Base-by-base conservation (phyloP, 2,888 invertebrate species). In the Habrosyne pyritoides region DNA sequence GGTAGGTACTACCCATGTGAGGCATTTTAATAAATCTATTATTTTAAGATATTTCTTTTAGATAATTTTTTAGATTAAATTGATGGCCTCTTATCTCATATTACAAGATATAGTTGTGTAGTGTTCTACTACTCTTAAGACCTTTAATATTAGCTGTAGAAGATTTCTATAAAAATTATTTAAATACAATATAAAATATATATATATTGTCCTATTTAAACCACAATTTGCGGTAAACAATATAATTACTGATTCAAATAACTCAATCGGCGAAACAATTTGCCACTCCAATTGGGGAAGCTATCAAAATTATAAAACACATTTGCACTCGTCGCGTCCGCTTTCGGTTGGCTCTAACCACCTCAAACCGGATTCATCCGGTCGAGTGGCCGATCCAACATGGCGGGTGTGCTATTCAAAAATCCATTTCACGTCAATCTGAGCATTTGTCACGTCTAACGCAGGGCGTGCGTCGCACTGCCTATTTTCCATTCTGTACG, bases 391-490 rank as follows among this genome's bases (percentile, higher is more conserved):
- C 70, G 62, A 68, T 73, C 78, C 82, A 83, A 85, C 73, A 82
- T 79, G 81, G 81, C 79, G 56, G 42, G n/a, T 42, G 42, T 42
- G 68, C 60, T 73, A 76, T 84, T 87, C 84, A 84, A 86, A 86
- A 87, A 86, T 81, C 87, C 76, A 90, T 90, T 90, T 87, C 86
- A 86, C 89, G 89, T 90, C 88, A 88, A 88, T 90, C 84, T 87
- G 83, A 79, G 78, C 88, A 86, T 84, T 86, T 77, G 79, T 77
- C 82, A 75, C 78, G 79, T 78, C 75, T 57, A 59, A 59, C 69
- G 68, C 73, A 71, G 42, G 18, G 28, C 67, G 66, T 49, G 47
- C 52, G 56, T 48, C 48, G 48, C 55, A 55, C 21, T 46, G 52
- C 53, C 53, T 60, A 57, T 66, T 65, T 59, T 59, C 56, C 54